Percentiles rank a stretch among this genome's conserved stretches.
Evolutionary conservation across 2,888 invertebrate genomes (phyloP).

Genomic region (Tanaodytes sp.): DNA sequence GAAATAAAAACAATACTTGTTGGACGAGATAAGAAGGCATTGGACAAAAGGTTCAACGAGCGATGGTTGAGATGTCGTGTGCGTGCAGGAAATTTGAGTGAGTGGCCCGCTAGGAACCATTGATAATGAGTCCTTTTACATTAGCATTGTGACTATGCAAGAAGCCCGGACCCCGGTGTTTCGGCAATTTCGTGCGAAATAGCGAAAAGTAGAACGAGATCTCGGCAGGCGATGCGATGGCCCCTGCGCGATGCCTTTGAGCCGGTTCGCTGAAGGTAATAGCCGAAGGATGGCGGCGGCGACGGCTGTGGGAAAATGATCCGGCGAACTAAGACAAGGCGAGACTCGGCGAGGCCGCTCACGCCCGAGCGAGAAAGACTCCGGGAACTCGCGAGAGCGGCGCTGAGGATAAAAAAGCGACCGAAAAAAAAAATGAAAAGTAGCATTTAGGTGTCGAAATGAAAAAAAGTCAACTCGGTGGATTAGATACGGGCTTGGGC

Average conservation of each 20-base stretch:
- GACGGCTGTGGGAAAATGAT: conserved; percentile 72
- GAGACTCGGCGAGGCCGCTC: conserved; percentile 40
- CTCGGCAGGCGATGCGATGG: conserved; percentile 57
- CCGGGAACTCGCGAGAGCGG: conserved; percentile 34
- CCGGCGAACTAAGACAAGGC: conserved; percentile 57
- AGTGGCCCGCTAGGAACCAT: conserved; percentile 57
- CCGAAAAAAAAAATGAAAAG: neutral
- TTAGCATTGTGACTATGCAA: conserved; percentile 38
- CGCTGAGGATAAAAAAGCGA: conserved; percentile 39
- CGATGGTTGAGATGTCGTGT: conserved; percentile 36
- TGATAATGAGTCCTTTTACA: conserved; percentile 60
- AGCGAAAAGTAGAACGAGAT: conserved; percentile 68
- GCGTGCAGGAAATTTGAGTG: conserved; percentile 59
- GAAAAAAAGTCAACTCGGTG: conserved; percentile 71
- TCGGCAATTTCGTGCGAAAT: conserved; percentile 64
- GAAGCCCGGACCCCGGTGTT: conserved; percentile 40
- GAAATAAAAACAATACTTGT: no score
- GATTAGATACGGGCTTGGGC: conserved; percentile 71
- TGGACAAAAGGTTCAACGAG: neutral
- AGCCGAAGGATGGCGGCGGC: conserved; percentile 59
- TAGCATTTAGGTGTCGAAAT: conserved; percentile 60
- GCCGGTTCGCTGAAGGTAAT: conserved; percentile 54
- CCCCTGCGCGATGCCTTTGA: conserved; percentile 57
- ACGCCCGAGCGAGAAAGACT: conserved; percentile 35
- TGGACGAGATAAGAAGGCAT: no score